Base-by-base conservation (phyloP, 37 sponge, comb jelly and placozoan genomes). In the Chondrosia reniformis region DNA sequence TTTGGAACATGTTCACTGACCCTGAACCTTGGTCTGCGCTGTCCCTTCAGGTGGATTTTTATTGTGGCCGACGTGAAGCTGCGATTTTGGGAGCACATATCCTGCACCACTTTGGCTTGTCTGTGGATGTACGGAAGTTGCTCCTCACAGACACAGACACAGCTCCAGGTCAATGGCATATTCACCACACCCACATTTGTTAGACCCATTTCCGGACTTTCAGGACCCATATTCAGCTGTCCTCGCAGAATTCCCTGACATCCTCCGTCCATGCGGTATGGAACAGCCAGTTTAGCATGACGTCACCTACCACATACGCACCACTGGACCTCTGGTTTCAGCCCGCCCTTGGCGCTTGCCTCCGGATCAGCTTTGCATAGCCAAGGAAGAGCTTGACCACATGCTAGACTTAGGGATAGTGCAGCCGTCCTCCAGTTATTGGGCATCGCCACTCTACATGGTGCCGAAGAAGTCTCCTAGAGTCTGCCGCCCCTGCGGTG, bases 391-490 rank as follows among this genome's bases (percentile, higher is more conserved):
- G 66, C 84, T 84, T 46, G 62, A 89, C 36, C 89, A 89, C 81
- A 84, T 89, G 85, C 58, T 88, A 6, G 79, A 89, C 34, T 85
- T 84, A 17, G 82, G 79, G 34, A 89, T 89, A 75, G 77, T 84
- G 12, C 85, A 74, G 8, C 91, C 86, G 17, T 89, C 90, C 42
- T 83, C 82, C 3, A 85, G 85, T 57, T 22, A 55, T 45, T 89
- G 86, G 90, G 44, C 90, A 43, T 85, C 86, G 10, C 90, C 90
- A 0, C 67, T 85, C 24, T 80, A 88, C 76, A 83, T 88, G 89
- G 89, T 83, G 22, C 84, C 89, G 22, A 88, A 88, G 58, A 77
- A 76, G 63, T 72, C 76, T 34, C 33, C 74, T 58, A 81, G 85
- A 37, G 88, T 83, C 43, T 88, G 80, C 80, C 56, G 84, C 1